phyloP scores from a whole-genome alignment of 2,888 invertebrate genomes.

The Deilephila elpenor region DNA sequence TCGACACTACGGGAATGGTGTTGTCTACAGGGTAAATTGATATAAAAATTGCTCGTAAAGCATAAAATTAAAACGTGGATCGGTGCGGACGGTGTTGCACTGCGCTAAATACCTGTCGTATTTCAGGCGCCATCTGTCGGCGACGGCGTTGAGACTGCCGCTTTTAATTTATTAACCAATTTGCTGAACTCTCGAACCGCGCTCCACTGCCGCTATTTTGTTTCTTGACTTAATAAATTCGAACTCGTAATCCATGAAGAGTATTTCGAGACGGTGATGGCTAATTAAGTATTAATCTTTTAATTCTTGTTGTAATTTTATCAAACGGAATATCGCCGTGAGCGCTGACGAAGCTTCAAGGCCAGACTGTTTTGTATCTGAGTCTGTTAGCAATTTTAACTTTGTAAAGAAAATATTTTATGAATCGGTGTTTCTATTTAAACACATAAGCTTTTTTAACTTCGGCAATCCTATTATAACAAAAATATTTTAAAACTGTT shows the following conservation, averaged over 20 bases:
- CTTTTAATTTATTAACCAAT: conserved; percentile 84
- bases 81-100: conserved; percentile 79
- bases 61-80: conserved; percentile 82
- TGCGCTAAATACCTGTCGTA: conserved; percentile 84
- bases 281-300: conserved; percentile 55
- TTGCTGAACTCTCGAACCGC: conserved; percentile 78
- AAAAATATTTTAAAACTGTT: too few relatives aligned
- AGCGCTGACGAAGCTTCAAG: conserved; percentile 19
- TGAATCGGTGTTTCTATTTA: not conserved
- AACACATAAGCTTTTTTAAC: not conserved
- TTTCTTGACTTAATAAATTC: conserved; percentile 81
- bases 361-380: conserved; percentile 7
- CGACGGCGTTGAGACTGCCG: conserved; percentile 81
- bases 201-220: conserved; percentile 71
- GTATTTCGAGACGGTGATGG: conserved; percentile 60
- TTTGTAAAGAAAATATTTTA: not conserved
- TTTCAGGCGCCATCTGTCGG: conserved; percentile 81
- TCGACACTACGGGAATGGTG: conserved; percentile 68
- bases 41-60: conserved; percentile 82
- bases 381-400: not conserved
- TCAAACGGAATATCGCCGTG: conserved; percentile 21
- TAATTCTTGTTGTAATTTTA: conserved; percentile 43
- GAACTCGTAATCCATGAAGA: conserved; percentile 73
- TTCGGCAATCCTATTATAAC: not conserved
- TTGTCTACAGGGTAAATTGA: conserved; percentile 75